Evolutionary conservation across 1,140 invertebrate species (phyloP), one percentile per base, ranked within the genome.

Genomic region (Aphelenchoides fujianensis): DNA sequence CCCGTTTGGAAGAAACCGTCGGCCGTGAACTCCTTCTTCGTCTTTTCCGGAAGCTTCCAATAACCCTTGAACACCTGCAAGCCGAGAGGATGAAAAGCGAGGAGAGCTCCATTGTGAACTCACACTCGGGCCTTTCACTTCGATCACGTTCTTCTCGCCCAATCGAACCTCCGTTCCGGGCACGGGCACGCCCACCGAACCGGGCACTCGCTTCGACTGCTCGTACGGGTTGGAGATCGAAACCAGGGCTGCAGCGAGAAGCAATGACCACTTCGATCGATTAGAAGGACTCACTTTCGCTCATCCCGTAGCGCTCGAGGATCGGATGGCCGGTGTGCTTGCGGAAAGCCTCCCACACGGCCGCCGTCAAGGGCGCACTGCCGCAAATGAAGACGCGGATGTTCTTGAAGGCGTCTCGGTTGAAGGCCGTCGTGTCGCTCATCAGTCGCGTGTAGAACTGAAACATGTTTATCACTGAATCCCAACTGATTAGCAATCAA

Each of bases 281-380:
- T 41, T 53, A 1, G 48, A 68, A 68, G n/a, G 27, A 31, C 34
- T 62, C 61, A 75, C 73, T 75, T 75, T 84, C 81, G 35, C 68
- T 83, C 81, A 83, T 82, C 23, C 82, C 82, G 36, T 84, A 83
- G 52, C 82, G 74, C 66, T 83, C 83, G 7, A 83, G 68, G 74
- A 83, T 83, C 32, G 74, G 64, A 52, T 83, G 74, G 3, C 83
- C 79, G 27, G 82, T 83, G 35, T 64, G 32, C 12, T 76, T n/a
- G 48, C 69, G 55, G 70, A 83, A 83, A 52, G 76, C 69, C 28
- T 84, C 71, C 68, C 75, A 85, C 7, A 77, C 57, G 27, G 74
- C 69, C 1, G 73, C 54, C 23, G 73, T 79, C n/a, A 83, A 71
- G 2, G 82, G 82, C 3, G 82, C 82, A 34, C 62, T 70, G 57